phyloP scores from a whole-genome alignment of 1,140 invertebrate species.

The Lepidurus packardi region DNA sequence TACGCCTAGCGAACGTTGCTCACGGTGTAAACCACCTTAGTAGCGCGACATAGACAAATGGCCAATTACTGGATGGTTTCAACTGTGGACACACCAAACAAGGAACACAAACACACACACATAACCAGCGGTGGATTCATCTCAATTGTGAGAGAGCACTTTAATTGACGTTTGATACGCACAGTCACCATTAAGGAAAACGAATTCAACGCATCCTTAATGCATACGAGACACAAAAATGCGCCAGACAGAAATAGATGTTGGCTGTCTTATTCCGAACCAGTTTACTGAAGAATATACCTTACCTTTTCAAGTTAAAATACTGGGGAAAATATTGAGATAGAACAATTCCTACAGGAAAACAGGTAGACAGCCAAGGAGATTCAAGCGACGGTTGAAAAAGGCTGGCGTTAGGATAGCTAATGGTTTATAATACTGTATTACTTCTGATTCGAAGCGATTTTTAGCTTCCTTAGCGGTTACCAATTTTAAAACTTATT shows the following conservation, averaged over 20 bases:
- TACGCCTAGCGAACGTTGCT: not conserved
- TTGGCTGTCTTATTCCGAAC: not conserved
- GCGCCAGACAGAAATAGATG: not conserved
- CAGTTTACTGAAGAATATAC: not conserved
- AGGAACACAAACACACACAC: not conserved
- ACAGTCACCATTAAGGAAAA: not conserved
- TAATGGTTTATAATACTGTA: too few species aligned
- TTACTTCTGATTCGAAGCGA: too few species aligned
- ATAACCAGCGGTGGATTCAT: not conserved
- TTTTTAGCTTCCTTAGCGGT: too few species aligned
- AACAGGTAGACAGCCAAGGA: too few species aligned
- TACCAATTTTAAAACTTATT: too few species aligned
- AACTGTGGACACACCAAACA: not conserved
- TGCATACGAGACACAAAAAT: not conserved
- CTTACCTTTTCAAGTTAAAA: not conserved
- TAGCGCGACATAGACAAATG: conserved; percentile 1
- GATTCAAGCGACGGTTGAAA: too few species aligned
- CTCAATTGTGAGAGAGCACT: not conserved
- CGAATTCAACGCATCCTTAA: not conserved
- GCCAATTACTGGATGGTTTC: not conserved
- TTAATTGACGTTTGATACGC: not conserved
- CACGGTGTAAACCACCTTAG: not conserved
- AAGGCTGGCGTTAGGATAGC: too few species aligned
- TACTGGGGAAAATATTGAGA: too few species aligned
- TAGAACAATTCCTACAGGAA: too few species aligned